Conservation (phyloP, 1,140 invertebrate species). For the Polypedilum pembai region DNA sequence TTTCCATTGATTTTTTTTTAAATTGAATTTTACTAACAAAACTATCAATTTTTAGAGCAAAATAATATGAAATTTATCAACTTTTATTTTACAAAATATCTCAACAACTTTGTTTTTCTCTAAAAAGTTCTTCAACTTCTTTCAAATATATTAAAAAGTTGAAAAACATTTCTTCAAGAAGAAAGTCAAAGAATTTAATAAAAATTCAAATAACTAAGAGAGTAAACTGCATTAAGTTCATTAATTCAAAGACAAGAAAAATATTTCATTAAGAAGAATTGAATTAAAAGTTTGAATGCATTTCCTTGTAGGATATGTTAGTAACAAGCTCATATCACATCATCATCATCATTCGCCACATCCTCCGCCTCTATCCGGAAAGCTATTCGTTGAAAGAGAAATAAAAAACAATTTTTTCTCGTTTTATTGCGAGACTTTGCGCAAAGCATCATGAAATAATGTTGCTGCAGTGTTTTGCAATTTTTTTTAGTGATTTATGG, state of each 20-base stretch:
- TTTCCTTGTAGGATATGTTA: not conserved
- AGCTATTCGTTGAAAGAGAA: conserved; percentile 9
- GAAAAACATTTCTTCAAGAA: too few relatives aligned
- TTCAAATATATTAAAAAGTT: too few relatives aligned
- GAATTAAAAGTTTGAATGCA: not conserved
- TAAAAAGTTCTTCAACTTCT: too few relatives aligned
- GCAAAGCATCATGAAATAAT: not conserved
- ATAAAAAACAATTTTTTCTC: not conserved
- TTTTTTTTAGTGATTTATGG: not conserved
- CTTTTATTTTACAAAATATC: too few relatives aligned
- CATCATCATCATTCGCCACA: not conserved
- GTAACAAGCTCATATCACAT: conserved; percentile 11
- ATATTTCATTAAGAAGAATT: not conserved
- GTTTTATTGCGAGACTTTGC: not conserved
- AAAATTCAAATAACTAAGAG: too few relatives aligned
- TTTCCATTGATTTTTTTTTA: too few relatives aligned
- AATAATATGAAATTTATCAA: too few relatives aligned
- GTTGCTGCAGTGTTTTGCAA: not conserved
- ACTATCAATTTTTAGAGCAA: too few relatives aligned
- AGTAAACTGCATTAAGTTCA: too few relatives aligned
- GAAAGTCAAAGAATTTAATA: too few relatives aligned
- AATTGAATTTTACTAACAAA: too few relatives aligned
- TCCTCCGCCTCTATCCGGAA: conserved; percentile 1
- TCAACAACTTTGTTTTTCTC: too few relatives aligned
- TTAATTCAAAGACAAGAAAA: not conserved